Conservation (phyloP, 2,113 vertebrate species). For the Oplegnathus fasciatus region DNA sequence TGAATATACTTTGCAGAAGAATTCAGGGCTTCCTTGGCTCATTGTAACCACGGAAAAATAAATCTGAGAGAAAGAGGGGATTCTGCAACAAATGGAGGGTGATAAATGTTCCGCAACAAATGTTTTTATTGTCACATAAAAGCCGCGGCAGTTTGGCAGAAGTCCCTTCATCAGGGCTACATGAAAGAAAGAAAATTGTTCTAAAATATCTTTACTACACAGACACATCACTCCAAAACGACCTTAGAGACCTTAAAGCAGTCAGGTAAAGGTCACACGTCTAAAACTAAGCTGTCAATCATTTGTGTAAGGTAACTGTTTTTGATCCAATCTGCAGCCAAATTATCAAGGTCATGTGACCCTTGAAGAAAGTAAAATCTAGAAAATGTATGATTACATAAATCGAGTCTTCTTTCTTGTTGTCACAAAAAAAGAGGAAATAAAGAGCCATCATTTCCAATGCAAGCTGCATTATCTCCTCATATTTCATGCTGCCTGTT, state of each 20-base stretch:
- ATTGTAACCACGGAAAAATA: background rate
- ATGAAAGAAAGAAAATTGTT: background rate
- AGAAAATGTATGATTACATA: background rate
- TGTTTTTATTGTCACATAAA: slow-evolving; percentile 36
- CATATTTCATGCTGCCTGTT: background rate
- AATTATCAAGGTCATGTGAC: background rate
- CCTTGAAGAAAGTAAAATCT: background rate
- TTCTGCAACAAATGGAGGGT: slow-evolving; percentile 20
- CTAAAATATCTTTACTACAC: background rate
- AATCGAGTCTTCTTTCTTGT: background rate
- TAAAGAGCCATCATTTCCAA: background rate
- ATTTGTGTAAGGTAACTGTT: background rate
- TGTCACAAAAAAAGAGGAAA: background rate
- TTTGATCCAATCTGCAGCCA: background rate
- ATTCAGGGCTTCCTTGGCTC: background rate
- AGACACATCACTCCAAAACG: background rate
- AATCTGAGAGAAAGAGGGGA: background rate
- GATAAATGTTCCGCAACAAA: slow-evolving; percentile 31
- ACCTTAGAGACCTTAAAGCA: background rate
- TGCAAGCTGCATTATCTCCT: background rate
- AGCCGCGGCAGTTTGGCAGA: slow-evolving; percentile 11
- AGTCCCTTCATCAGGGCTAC: background rate
- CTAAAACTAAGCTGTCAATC: too few species aligned
- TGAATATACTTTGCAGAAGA: background rate
- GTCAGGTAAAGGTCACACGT: background rate